Evolutionary conservation across 2,888 invertebrate genomes (phyloP).

Genomic region (Gymnoscelis rufifasciata): DNA sequence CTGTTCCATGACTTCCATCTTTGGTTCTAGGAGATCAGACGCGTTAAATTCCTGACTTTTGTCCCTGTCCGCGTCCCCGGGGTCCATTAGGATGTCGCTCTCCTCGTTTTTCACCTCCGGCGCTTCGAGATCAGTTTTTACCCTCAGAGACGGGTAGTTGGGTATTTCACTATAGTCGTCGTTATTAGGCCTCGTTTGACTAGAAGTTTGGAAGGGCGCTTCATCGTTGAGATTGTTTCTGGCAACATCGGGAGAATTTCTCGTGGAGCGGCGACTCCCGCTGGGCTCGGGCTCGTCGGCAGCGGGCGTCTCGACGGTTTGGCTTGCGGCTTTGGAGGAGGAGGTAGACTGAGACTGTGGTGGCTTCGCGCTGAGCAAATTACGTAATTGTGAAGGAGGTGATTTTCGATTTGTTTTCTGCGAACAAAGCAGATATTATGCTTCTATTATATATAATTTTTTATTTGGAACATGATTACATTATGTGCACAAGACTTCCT

Average conservation of each 20-base stretch:
- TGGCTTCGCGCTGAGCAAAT: constrained; percentile 78
- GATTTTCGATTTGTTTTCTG: constrained; percentile 76
- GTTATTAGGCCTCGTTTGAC: constrained; percentile 79
- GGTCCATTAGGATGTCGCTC: constrained; percentile 69
- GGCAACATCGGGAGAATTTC: constrained; percentile 78
- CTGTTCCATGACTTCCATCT: constrained; percentile 85
- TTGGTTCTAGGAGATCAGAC: constrained; percentile 80
- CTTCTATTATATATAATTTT: no score
- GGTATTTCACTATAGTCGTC: constrained; percentile 75
- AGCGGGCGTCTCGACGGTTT: constrained; percentile 72
- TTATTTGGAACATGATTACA: no score
- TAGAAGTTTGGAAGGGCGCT: constrained; percentile 77
- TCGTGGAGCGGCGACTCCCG: constrained; percentile 67
- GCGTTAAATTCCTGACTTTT: constrained; percentile 70
- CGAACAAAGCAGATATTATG: constrained; percentile 32
- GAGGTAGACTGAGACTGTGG: constrained; percentile 71
- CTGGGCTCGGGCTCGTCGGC: constrained; percentile 69
- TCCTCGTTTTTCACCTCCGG: constrained; percentile 74
- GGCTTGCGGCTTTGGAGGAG: constrained; percentile 79
- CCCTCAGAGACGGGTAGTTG: constrained; percentile 72
- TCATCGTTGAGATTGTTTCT: constrained; percentile 78
- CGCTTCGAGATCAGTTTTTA: constrained; percentile 78
- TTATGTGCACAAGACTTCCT: no score
- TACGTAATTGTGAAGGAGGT: constrained; percentile 76
- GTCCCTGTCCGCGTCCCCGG: constrained; percentile 64